A percentile compares a stretch with the other conserved stretches of the same genome.
Evolutionary conservation across 2,113 vertebrate genomes (phyloP).

Genomic region (Bubo scandiacus): DNA sequence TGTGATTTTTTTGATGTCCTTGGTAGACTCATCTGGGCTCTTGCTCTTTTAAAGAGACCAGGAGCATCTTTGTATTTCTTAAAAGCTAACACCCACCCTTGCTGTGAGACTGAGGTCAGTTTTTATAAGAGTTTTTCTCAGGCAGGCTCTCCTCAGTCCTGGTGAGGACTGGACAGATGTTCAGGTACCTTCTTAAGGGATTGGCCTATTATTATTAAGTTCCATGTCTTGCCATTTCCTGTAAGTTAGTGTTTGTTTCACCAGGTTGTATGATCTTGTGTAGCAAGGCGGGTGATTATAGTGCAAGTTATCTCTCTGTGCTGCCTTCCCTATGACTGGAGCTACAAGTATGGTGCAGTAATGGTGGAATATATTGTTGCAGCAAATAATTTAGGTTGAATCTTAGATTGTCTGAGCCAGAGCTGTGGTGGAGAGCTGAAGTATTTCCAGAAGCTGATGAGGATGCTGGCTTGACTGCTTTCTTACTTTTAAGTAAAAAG

Average conservation of each 20-base stretch:
- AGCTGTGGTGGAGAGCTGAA: neutral
- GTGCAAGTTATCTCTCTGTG: neutral
- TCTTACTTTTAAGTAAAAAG: slow-evolving; percentile 60
- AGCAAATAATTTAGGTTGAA: neutral
- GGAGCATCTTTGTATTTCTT: neutral
- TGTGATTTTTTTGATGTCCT: neutral
- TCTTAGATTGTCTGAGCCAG: neutral
- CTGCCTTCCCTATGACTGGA: neutral
- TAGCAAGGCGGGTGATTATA: neutral
- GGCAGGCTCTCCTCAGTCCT: neutral
- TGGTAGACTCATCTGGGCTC: neutral
- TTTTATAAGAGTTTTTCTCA: neutral
- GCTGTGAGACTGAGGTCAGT: neutral
- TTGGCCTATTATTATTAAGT: neutral
- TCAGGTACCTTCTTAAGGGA: neutral
- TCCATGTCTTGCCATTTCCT: neutral
- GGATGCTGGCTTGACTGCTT: neutral
- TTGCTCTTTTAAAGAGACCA: neutral
- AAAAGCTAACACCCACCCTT: neutral
- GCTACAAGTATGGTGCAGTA: neutral
- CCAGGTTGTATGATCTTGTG: neutral
- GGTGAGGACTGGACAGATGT: neutral
- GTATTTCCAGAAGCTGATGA: neutral
- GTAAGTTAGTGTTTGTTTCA: neutral
- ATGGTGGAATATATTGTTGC: neutral